phyloP scores from a whole-genome alignment of 2,113 vertebrate species.

The Galemys pyrenaicus region DNA sequence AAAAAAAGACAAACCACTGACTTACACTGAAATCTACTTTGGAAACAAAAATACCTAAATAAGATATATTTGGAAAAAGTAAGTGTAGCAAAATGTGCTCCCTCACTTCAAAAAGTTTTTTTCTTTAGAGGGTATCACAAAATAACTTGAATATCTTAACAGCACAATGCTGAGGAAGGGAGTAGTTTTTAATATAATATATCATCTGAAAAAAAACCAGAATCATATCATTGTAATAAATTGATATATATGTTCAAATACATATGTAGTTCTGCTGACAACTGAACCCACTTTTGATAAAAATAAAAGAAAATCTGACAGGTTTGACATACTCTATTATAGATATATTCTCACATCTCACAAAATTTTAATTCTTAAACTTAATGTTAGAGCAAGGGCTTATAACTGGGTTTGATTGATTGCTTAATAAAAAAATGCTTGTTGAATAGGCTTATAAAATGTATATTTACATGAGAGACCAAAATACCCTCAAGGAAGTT shows the following conservation, averaged over 20 bases:
- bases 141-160: neutral
- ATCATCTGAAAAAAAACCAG: neutral
- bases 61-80: neutral
- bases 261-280: neutral
- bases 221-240: neutral
- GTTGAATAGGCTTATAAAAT: constrained; percentile 40
- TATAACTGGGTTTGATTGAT: neutral
- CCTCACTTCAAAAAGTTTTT: neutral
- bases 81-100: neutral
- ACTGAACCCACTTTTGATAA: constrained; percentile 26
- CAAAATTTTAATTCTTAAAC: constrained; percentile 32
- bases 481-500: constrained; percentile 24
- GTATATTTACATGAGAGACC: constrained; percentile 25
- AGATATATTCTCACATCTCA: neutral
- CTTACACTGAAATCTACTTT: neutral
- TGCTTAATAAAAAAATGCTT: constrained; percentile 22
- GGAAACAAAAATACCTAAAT: neutral
- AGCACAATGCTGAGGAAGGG: neutral
- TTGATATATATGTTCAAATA: neutral
- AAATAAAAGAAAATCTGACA: neutral
- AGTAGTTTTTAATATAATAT: neutral
- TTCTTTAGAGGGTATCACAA: neutral
- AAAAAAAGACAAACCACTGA: neutral
- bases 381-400: neutral
- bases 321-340: neutral